Conservation (phyloP, 1,140 invertebrate species). For the Penaeus chinensis region DNA sequence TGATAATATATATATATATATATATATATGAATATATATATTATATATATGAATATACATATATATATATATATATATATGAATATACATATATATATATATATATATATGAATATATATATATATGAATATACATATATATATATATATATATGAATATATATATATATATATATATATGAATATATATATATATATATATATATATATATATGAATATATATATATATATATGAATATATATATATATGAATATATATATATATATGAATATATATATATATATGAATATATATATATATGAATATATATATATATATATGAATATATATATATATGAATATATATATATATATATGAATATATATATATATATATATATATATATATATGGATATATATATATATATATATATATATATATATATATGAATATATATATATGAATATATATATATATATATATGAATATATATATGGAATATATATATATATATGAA, state of each 20-base stretch:
- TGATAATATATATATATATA: no score
- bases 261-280: background rate
- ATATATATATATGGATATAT: no score
- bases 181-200: constrained; percentile 14
- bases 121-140: background rate
- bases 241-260: background rate
- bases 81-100: constrained; percentile 1
- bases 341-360: background rate
- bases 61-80: constrained; percentile 12
- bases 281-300: constrained; percentile 9
- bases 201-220: constrained; percentile 9
- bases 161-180: constrained; percentile 18
- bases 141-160: constrained; percentile 9
- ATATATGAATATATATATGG: no score
- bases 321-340: background rate
- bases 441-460: no score
- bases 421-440: no score
- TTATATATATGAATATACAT: no score
- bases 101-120: constrained; percentile 7
- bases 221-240: background rate
- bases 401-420: no score
- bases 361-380: background rate
- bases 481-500: no score
- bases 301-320: background rate
- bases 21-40: no score